Conservation (phyloP, 2,113 vertebrate genomes). For the Clupea harengus region DNA sequence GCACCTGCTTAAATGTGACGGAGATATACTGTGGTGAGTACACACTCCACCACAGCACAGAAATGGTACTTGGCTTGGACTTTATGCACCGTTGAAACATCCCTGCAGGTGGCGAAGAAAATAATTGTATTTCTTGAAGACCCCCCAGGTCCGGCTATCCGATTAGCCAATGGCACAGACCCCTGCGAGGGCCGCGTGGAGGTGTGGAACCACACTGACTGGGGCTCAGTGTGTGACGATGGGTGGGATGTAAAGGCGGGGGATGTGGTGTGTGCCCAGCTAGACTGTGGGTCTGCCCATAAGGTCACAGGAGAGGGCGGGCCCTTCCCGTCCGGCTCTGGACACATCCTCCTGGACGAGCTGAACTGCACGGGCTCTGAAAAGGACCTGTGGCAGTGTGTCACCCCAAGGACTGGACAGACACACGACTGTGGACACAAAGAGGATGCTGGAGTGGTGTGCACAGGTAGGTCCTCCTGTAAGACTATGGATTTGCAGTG, state of each 20-base stretch:
- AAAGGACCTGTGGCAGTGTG: conserved; percentile 46
- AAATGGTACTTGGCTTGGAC: not conserved
- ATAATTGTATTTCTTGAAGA: too few relatives aligned
- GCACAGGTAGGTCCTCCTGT: conserved; percentile 51
- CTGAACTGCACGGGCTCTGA: conserved; percentile 53
- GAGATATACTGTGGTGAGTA: conserved; percentile 50
- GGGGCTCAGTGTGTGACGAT: conserved; percentile 59
- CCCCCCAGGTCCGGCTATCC: conserved; percentile 37
- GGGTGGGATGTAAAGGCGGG: conserved; percentile 42
- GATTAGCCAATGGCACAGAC: conserved; percentile 35
- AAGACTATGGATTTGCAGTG: too few relatives aligned
- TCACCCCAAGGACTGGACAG: not conserved
- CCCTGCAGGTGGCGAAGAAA: too few relatives aligned
- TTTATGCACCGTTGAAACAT: not conserved
- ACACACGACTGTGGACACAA: conserved; percentile 50
- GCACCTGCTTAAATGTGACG: conserved; percentile 20
- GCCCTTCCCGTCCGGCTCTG: conserved; percentile 25
- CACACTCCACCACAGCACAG: not conserved
- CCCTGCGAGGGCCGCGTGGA: conserved; percentile 57
- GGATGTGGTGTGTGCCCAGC: conserved; percentile 51
- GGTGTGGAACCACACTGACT: conserved; percentile 30
- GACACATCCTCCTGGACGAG: conserved; percentile 41
- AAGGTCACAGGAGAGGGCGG: not conserved
- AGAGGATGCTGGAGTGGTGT: conserved; percentile 53
- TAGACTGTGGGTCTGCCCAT: conserved; percentile 46